Conservation (phyloP, 2,888 invertebrate species). For the Limenitis arthemis region DNA sequence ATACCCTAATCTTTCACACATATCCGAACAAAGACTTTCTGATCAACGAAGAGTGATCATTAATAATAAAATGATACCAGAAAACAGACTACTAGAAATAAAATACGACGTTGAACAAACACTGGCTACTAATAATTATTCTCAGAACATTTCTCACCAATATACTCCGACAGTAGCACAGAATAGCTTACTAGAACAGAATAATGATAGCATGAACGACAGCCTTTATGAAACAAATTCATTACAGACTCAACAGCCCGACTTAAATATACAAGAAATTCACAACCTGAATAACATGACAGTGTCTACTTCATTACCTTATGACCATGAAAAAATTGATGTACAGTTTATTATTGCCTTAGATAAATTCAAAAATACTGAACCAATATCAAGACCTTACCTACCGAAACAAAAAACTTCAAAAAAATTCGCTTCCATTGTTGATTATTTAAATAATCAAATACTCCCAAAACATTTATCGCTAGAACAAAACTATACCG, state of each 20-base stretch:
- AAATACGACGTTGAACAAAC: no score
- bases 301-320: not conserved
- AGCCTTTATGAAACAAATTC: no score
- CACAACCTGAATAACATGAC: not conserved
- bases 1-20: slow-evolving; percentile 3
- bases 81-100: no score
- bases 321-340: not conserved
- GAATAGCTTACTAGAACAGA: no score
- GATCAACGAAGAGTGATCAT: slow-evolving; percentile 14
- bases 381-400: slow-evolving; percentile 3
- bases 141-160: no score
- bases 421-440: slow-evolving; percentile 9
- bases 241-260: no score
- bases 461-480: slow-evolving; percentile 7
- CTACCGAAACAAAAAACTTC: slow-evolving; percentile 19
- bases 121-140: no score
- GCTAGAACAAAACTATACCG: not conserved
- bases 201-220: no score
- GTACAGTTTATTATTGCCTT: not conserved
- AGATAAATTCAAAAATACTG: not conserved
- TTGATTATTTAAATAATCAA: slow-evolving; percentile 8
- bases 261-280: no score
- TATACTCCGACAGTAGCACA: no score
- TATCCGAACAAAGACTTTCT: slow-evolving; percentile 14
- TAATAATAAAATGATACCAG: slow-evolving; percentile 5